Evolutionary conservation across 2,797 vertebrate genomes (phyloP).

Genomic region (Tauraco hartlaubi): DNA sequence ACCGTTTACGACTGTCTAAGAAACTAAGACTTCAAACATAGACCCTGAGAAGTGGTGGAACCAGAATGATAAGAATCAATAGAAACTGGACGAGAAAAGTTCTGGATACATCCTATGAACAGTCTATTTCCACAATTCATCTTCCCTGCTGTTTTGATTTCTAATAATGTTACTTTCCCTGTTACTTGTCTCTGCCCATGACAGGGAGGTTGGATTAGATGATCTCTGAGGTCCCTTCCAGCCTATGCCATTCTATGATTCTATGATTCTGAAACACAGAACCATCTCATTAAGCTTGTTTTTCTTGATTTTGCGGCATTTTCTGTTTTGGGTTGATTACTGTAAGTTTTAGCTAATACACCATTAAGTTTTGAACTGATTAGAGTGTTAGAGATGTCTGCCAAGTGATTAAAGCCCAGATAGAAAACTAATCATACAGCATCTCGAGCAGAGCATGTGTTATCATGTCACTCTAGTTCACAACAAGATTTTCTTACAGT

Average conservation of each 20-base stretch:
- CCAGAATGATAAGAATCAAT: neutral
- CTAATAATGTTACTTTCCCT: neutral
- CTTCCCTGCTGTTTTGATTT: neutral
- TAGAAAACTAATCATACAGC: neutral
- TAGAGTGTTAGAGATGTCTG: neutral
- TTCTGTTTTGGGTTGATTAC: conserved; percentile 4
- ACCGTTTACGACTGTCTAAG: neutral
- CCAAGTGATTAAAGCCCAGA: neutral
- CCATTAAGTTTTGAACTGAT: neutral
- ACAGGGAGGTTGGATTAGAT: no score
- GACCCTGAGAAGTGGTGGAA: neutral
- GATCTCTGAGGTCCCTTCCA: no score
- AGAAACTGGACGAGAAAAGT: neutral
- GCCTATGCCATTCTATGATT: no score
- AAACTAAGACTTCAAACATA: neutral
- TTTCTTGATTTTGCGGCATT: neutral
- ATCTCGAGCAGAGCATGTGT: neutral
- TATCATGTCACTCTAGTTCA: neutral
- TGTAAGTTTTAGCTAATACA: neutral
- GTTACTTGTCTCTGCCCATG: no score
- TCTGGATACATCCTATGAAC: neutral
- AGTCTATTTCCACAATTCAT: neutral
- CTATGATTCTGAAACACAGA: neutral
- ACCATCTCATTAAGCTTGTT: neutral
- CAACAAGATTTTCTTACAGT: neutral